Conservation (phyloP, 2,113 vertebrate species). For the Misgurnus mizolepis region DNA sequence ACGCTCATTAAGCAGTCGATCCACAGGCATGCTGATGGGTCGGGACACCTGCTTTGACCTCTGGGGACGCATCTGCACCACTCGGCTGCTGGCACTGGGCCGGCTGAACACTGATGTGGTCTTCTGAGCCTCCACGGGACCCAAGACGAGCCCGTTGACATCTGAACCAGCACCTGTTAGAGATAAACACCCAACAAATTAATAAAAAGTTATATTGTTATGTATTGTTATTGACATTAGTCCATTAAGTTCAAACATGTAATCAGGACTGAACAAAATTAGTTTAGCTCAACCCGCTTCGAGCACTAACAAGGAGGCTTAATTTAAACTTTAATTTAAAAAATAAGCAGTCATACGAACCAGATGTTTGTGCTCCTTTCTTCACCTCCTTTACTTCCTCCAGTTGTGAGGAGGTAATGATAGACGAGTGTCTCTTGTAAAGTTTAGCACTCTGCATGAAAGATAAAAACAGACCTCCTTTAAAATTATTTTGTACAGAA, state of each 20-base stretch:
- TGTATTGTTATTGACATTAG: too few relatives aligned
- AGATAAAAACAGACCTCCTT: slow-evolving; percentile 13
- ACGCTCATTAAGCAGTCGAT: slow-evolving; percentile 79
- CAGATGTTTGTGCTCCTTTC: slow-evolving; percentile 47
- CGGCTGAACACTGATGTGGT: slow-evolving; percentile 63
- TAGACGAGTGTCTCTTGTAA: slow-evolving; percentile 71
- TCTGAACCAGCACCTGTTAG: slow-evolving; percentile 52
- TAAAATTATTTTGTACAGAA: neutral
- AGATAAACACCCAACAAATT: neutral
- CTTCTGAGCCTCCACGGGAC: slow-evolving; percentile 60
- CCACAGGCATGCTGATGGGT: slow-evolving; percentile 89
- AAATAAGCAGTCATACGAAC: slow-evolving; percentile 37
- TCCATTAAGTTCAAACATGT: too few relatives aligned
- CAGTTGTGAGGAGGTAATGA: slow-evolving; percentile 70
- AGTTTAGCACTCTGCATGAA: slow-evolving; percentile 66
- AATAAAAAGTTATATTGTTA: too few relatives aligned
- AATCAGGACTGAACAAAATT: too few relatives aligned
- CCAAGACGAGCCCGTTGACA: slow-evolving; percentile 63
- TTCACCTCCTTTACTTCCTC: slow-evolving; percentile 66
- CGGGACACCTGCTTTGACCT: slow-evolving; percentile 73
- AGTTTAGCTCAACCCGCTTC: too few relatives aligned
- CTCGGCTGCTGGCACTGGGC: slow-evolving; percentile 65
- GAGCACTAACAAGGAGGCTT: neutral
- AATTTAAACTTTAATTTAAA: too few relatives aligned
- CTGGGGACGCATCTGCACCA: slow-evolving; percentile 77